These are phyloP conservation scores for Drosophila peninsularis DNA, from an alignment of 2,888 invertebrate species.

Conservation along the genomic window DNA sequence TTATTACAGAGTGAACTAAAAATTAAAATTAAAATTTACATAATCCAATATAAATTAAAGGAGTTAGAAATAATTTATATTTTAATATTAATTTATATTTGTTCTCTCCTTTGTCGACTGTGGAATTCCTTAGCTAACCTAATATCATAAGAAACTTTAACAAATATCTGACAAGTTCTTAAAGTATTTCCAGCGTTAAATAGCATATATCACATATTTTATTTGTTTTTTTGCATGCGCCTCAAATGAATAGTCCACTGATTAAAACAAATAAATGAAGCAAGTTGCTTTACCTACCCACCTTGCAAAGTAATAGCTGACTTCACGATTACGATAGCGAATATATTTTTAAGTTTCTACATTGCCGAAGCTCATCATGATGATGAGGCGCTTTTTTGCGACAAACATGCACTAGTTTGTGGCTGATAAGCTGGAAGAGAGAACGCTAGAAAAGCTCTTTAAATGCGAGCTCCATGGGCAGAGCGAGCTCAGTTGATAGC, in stretches of 20 bases:
- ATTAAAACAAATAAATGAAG: background rate
- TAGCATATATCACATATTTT: background rate
- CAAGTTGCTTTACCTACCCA: background rate
- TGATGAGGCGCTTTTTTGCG: constrained; percentile 23
- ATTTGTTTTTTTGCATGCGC: background rate
- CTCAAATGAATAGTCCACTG: background rate
- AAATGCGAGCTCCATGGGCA: background rate
- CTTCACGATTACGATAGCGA: background rate
- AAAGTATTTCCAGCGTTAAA: no score
- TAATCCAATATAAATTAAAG: no score
- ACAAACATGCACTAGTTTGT: background rate
- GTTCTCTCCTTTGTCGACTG: no score
- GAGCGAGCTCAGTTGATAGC: constrained; percentile 9
- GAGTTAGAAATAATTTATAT: no score
- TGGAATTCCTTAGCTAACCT: no score
- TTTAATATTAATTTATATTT: no score
- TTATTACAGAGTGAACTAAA: no score
- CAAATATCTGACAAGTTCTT: no score
- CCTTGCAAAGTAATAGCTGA: background rate
- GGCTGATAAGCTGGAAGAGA: constrained; percentile 15
- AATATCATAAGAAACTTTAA: no score
- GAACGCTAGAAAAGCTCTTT: background rate
- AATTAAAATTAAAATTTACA: no score
- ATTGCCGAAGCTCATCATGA: constrained; percentile 10
- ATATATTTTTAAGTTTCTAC: background rate